These are phyloP conservation scores for Oophaga pumilio DNA, from an alignment of 2,113 vertebrate species.

Conservation along the genomic window DNA sequence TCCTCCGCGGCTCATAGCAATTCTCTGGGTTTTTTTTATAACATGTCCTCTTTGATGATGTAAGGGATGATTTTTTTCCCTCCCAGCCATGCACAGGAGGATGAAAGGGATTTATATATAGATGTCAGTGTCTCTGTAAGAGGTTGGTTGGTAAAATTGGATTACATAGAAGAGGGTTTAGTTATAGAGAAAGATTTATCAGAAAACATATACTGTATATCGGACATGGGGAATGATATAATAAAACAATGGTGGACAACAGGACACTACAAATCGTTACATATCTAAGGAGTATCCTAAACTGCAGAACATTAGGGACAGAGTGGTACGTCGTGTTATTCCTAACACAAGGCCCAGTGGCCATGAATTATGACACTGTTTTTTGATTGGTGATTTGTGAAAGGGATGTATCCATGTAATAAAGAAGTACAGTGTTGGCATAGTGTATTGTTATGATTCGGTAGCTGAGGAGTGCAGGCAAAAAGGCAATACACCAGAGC, in stretches of 20 bases:
- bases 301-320: not conserved
- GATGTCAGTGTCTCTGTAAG: not conserved
- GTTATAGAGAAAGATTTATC: not conserved
- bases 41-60: not conserved
- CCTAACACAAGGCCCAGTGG: too few species aligned
- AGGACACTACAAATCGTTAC: not conserved
- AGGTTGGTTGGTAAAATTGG: not conserved
- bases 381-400: too few species aligned
- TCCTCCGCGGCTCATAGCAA: not conserved
- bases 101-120: not conserved
- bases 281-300: not conserved
- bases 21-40: not conserved
- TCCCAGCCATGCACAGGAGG: not conserved
- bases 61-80: not conserved
- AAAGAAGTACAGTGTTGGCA: too few species aligned
- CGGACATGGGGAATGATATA: not conserved
- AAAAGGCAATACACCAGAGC: too few species aligned
- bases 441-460: too few species aligned
- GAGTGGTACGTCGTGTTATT: too few species aligned
- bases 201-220: not conserved
- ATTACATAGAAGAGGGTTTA: not conserved
- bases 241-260: not conserved
- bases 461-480: too few species aligned
- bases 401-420: too few species aligned
- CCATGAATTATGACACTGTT: too few species aligned